phyloP scores from a whole-genome alignment of 2,113 vertebrate genomes.

The Pelmatolapia mariae region DNA sequence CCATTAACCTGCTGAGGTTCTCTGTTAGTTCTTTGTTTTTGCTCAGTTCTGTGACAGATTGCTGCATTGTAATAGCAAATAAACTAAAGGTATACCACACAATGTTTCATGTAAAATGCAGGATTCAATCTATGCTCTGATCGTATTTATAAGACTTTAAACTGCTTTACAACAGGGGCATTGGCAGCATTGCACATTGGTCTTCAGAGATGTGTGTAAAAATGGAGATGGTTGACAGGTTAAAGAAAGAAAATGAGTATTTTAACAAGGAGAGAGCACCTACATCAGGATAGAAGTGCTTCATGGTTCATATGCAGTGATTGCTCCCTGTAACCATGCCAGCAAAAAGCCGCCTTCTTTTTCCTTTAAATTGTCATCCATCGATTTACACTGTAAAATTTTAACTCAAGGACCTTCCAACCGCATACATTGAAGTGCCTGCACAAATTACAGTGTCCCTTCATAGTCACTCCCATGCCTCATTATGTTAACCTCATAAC shows the following conservation, averaged over 20 bases:
- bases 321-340: neutral
- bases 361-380: neutral
- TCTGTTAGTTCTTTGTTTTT: neutral
- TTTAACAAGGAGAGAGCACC: neutral
- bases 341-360: rapidly evolving
- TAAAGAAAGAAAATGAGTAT: neutral
- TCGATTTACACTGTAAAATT: neutral
- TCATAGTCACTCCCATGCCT: neutral
- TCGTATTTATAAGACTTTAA: neutral
- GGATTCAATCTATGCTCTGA: neutral
- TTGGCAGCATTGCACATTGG: neutral
- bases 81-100: neutral
- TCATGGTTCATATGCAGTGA: neutral
- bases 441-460: neutral
- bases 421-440: slow-evolving; percentile 12
- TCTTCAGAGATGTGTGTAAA: neutral
- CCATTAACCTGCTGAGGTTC: neutral
- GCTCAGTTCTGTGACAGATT: neutral
- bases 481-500: neutral
- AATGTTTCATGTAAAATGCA: neutral
- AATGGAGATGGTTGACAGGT: neutral
- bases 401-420: neutral
- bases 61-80: neutral
- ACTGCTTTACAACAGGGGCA: neutral
- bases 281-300: neutral